Percentiles rank a stretch among this genome's conserved stretches.
These are phyloP conservation scores for Drosophila histrio DNA, from an alignment of 2,888 invertebrate species.

Conservation along the genomic window DNA sequence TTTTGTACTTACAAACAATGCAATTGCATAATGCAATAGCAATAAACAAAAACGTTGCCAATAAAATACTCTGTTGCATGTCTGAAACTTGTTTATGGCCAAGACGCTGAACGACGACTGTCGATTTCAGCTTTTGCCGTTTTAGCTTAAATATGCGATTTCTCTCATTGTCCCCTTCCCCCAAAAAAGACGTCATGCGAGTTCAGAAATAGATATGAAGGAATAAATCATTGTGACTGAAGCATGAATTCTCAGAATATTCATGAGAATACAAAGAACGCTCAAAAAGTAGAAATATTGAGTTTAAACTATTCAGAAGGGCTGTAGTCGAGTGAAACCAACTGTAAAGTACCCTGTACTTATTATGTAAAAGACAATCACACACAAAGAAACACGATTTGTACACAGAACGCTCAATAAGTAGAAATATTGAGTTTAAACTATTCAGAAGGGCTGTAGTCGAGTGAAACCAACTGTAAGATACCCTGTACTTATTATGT, in stretches of 20 bases:
- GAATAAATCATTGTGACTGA: no score
- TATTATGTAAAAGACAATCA: neutral
- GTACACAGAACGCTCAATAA: no score
- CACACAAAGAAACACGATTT: no score
- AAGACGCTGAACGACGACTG: conserved; percentile 6
- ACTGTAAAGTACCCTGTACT: neutral
- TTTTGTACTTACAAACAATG: conserved; percentile 10
- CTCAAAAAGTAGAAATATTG: no score
- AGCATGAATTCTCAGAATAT: no score
- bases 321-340: neutral
- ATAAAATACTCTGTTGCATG: neutral
- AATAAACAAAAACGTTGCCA: neutral
- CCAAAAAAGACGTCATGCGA: neutral
- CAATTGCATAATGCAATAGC: neutral
- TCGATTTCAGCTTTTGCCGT: neutral
- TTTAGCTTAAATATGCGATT: neutral
- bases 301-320: no score
- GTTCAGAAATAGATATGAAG: neutral
- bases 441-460: no score
- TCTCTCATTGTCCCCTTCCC: neutral
- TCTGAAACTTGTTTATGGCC: neutral
- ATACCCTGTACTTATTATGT: neutral
- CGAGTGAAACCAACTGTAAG: neutral
- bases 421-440: no score
- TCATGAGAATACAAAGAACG: no score